These are phyloP conservation scores for Agrochola circellaris DNA, from an alignment of 2,888 invertebrate genomes.

Conservation along the genomic window DNA sequence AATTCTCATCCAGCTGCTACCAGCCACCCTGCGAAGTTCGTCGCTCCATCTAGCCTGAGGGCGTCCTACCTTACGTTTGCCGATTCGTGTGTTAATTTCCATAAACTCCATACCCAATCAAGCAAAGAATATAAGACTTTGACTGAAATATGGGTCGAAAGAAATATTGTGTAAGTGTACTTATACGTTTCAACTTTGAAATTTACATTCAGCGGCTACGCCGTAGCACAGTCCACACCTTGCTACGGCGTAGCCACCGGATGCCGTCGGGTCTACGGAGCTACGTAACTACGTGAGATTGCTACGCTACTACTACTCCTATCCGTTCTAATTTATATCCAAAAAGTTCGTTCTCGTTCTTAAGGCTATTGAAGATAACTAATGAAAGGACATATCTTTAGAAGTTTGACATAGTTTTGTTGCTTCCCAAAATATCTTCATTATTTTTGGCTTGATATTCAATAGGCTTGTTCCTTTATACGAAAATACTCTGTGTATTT, in stretches of 20 bases:
- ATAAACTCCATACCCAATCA: background rate
- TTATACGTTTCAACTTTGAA: constrained; percentile 21
- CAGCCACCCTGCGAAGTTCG: background rate
- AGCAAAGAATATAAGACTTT: background rate
- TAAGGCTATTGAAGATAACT: background rate
- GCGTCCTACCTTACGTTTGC: background rate
- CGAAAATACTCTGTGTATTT: background rate
- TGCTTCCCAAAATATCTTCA: background rate
- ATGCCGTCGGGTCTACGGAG: constrained; percentile 3
- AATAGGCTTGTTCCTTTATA: background rate
- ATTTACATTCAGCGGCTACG: constrained; percentile 42
- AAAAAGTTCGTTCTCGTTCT: background rate
- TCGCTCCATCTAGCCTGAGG: background rate
- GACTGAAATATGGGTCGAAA: background rate
- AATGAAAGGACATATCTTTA: background rate
- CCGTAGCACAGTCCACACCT: constrained; percentile 39
- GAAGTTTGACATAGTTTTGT: background rate
- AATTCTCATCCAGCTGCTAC: background rate
- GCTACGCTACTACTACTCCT: constrained; percentile 16
- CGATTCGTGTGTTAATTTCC: background rate
- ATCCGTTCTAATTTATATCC: constrained; percentile 10
- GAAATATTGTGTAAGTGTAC: background rate
- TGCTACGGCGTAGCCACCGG: constrained; percentile 31
- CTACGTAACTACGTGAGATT: constrained; percentile 23
- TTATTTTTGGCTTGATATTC: background rate